Base-by-base conservation (phyloP, 2,113 vertebrate species). In the Phalacrocorax aristotelis region DNA sequence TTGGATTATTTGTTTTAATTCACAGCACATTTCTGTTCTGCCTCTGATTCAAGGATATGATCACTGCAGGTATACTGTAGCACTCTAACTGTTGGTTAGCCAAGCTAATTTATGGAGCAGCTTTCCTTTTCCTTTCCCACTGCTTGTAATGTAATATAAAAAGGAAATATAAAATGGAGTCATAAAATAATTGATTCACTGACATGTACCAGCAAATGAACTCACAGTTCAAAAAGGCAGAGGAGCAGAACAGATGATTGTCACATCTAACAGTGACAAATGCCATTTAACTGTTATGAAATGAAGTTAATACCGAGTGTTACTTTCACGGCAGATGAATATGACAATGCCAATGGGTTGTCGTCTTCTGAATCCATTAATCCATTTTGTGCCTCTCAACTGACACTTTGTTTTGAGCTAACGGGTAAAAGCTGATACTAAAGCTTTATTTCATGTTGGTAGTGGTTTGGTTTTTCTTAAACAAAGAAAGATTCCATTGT, bases 151-250 rank as follows among this genome's bases (percentile, higher is more conserved):
- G 82, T 76, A 94, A 90, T 83, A 95, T 82, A 88, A 97, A 97
- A 96, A 82, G 79, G 88, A 97, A 97, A 97, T 95, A 96, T 83
- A 95, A 96, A 97, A 95, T 85, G 40, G 60, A 96, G 79, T 72
- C 66, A 87, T 96, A 97, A 98, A 97, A 97, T 95, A 98, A 97
- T 95, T 97, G 95, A 97, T 97, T 96, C 95, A 94, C 90, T 92
- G 96, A 78, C 78, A 83, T 83, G 80, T 85, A 93, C 70, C 87
- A 95, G 90, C 66, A 93, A 97, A 97, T 90, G 95, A 95, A 95
- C 92, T 93, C 93, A 86, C 92, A 87, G 95, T 95, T 96, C 93
- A 95, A 88, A 96, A 90, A 97, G 81, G 85, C 87, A 94, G 90
- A 74, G 60, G n/a, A 95, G 91, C 85, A 95, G 74, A 95, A 97